These are phyloP conservation scores for Drosophila neoperkinsi DNA, from an alignment of 2,888 invertebrate genomes.

Conservation along the genomic window DNA sequence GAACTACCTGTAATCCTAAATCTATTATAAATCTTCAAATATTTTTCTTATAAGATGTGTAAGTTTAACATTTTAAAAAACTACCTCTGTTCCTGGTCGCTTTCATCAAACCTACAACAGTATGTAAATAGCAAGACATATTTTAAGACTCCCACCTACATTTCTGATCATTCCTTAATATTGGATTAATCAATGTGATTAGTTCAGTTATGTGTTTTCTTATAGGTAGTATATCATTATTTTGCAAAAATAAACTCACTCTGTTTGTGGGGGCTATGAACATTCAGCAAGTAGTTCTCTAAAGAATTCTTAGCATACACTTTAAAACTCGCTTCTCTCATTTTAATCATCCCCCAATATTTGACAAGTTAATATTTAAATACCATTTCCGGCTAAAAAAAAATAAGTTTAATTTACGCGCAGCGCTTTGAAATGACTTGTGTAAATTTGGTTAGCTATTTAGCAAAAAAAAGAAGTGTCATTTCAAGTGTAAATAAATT, in stretches of 20 bases:
- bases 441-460: constrained; percentile 27
- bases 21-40: no score
- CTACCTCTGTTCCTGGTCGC: no score
- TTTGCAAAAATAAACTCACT: background rate
- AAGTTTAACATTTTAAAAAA: no score
- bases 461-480: constrained; percentile 3
- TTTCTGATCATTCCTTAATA: no score
- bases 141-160: no score
- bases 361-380: constrained; percentile 16
- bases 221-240: no score
- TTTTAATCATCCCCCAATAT: background rate
- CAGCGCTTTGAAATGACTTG: constrained; percentile 27
- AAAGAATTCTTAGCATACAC: background rate
- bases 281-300: background rate
- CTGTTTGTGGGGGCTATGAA: background rate
- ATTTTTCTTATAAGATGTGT: no score
- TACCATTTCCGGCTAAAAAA: constrained; percentile 17
- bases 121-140: no score
- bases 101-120: no score
- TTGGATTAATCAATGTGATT: no score
- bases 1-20: no score
- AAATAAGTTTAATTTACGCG: background rate
- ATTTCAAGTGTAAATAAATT: constrained; percentile 36
- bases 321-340: background rate
- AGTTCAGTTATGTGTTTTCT: no score